phyloP scores from a whole-genome alignment of 2,113 vertebrate species.

The Rhodinocichla rosea region DNA sequence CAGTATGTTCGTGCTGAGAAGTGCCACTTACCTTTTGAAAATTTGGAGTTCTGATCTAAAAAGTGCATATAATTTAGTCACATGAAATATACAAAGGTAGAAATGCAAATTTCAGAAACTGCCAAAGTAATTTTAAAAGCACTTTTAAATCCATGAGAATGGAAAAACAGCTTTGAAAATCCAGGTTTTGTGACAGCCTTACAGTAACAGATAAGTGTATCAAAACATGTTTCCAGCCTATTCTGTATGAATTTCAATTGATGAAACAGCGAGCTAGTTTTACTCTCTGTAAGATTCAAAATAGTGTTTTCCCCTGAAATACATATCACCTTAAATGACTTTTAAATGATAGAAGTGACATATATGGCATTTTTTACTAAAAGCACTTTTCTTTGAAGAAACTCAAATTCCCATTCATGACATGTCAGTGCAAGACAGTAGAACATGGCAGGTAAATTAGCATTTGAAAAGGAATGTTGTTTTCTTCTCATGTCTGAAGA shows the following conservation, averaged over 20 bases:
- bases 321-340: not conserved
- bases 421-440: not conserved
- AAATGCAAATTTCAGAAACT: not conserved
- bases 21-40: not conserved
- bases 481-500: not conserved
- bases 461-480: not conserved
- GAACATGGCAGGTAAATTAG: not conserved
- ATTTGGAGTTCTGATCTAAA: not conserved
- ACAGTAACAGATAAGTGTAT: not conserved
- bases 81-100: not conserved
- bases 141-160: not conserved
- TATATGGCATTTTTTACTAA: not conserved
- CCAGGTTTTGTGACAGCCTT: not conserved
- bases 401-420: not conserved
- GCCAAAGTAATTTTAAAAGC: not conserved
- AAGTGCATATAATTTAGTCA: not conserved
- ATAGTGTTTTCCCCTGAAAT: not conserved
- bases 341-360: not conserved
- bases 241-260: not conserved
- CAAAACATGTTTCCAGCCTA: not conserved
- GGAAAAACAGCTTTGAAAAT: not conserved
- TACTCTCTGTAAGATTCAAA: not conserved
- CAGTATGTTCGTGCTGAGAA: conserved; percentile 1
- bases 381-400: not conserved
- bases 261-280: not conserved